Evolutionary conservation across 2,797 vertebrate genomes (phyloP).

Genomic region (Hoplostethus mediterraneus): DNA sequence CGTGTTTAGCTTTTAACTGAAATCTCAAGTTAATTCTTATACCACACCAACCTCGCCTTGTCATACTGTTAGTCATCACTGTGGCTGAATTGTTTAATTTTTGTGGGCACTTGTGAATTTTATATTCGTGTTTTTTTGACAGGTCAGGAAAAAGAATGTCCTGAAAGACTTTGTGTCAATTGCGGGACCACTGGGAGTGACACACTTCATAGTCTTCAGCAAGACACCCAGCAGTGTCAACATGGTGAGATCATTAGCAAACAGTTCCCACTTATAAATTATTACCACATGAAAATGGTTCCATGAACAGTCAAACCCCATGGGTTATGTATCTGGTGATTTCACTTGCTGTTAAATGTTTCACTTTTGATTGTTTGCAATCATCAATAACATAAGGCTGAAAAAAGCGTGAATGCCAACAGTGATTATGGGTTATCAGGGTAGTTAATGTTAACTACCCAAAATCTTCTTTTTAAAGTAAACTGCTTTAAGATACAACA

Average conservation of each 20-base stretch:
- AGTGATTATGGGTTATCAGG: neutral
- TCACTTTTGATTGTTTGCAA: neutral
- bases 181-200: conserved; percentile 92
- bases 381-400: neutral
- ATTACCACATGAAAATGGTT: neutral
- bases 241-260: conserved; percentile 82
- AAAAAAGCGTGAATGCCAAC: neutral
- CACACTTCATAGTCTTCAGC: conserved; percentile 91
- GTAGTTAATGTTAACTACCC: neutral
- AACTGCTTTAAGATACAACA: too few species aligned
- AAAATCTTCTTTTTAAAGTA: too few species aligned
- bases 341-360: neutral
- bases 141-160: conserved; percentile 91
- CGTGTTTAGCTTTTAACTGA: neutral
- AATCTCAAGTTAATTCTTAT: too few species aligned
- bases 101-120: neutral
- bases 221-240: conserved; percentile 86
- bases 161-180: conserved; percentile 92
- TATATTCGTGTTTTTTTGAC: neutral
- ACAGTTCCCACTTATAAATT: neutral
- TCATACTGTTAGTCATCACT: neutral
- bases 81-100: neutral
- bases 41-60: neutral
- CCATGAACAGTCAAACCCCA: neutral
- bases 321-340: neutral